phyloP scores from a whole-genome alignment of 2,888 invertebrate genomes.

The Sicus ferrugineus region DNA sequence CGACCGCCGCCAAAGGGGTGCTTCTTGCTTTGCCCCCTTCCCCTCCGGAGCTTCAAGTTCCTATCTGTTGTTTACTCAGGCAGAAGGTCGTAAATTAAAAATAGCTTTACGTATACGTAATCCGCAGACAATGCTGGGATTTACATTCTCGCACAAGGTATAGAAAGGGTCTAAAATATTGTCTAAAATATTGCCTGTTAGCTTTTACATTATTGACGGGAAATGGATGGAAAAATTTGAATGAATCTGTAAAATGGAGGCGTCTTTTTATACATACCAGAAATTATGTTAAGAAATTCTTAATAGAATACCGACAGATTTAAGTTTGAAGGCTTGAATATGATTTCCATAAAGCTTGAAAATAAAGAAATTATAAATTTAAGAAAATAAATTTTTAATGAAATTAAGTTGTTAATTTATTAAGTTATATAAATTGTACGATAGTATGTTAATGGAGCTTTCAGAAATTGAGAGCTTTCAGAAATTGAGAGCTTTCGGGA shows the following conservation, averaged over 20 bases:
- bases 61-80: slow-evolving; percentile 45
- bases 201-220: neutral
- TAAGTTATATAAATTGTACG: neutral
- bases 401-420: no score
- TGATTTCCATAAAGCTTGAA: neutral
- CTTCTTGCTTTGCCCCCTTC: neutral
- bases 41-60: neutral
- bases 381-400: no score
- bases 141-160: neutral
- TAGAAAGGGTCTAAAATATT: neutral
- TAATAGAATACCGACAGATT: neutral
- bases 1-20: neutral
- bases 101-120: slow-evolving; percentile 42
- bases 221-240: neutral
- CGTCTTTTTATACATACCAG: neutral
- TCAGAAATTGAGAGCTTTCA: no score
- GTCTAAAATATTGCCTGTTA: slow-evolving; percentile 2
- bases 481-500: no score
- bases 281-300: no score
- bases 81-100: slow-evolving; percentile 47
- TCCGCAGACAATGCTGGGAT: slow-evolving; percentile 20
- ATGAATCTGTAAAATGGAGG: neutral
- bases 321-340: neutral
- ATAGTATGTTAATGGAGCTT: neutral
- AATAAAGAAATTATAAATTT: no score